Conservation (phyloP, 2,113 vertebrate species). For the Trematocara variabile region DNA sequence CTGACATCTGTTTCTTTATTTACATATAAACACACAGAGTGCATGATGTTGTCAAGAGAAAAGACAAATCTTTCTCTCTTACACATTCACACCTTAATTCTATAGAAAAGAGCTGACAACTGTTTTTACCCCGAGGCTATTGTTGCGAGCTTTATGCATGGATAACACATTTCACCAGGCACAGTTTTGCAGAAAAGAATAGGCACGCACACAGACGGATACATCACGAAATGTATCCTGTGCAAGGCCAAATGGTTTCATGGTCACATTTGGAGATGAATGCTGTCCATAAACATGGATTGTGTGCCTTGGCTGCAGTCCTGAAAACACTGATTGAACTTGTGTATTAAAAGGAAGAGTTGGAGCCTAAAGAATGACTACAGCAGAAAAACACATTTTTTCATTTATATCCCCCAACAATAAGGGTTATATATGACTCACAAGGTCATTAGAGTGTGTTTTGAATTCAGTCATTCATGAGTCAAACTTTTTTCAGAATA, state of each 20-base stretch:
- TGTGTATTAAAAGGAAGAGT: not conserved
- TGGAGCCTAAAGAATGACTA: not conserved
- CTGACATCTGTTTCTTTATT: not conserved
- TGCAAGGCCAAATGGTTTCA: constrained; percentile 22
- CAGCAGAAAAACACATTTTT: constrained; percentile 10
- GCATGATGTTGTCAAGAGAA: not conserved
- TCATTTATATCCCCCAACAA: constrained; percentile 3
- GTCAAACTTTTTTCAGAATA: not conserved
- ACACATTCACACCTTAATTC: not conserved
- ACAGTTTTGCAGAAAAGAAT: not conserved
- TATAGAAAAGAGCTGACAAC: not conserved
- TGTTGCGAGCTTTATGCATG: constrained; percentile 8
- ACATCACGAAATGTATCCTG: not conserved
- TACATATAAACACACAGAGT: not conserved
- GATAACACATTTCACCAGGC: constrained; percentile 2
- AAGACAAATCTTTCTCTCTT: not conserved
- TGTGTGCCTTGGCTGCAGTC: constrained; percentile 15
- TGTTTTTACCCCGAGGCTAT: not conserved
- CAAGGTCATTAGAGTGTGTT: not conserved
- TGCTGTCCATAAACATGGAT: constrained; percentile 21
- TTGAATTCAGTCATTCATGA: not conserved
- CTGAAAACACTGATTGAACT: constrained; percentile 27
- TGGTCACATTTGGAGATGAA: constrained; percentile 13
- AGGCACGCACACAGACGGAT: not conserved
- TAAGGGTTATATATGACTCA: constrained; percentile 23